Evolutionary conservation across 2,113 vertebrate genomes (phyloP), one percentile per base, ranked within the genome.

Genomic region (Globicephala melas): DNA sequence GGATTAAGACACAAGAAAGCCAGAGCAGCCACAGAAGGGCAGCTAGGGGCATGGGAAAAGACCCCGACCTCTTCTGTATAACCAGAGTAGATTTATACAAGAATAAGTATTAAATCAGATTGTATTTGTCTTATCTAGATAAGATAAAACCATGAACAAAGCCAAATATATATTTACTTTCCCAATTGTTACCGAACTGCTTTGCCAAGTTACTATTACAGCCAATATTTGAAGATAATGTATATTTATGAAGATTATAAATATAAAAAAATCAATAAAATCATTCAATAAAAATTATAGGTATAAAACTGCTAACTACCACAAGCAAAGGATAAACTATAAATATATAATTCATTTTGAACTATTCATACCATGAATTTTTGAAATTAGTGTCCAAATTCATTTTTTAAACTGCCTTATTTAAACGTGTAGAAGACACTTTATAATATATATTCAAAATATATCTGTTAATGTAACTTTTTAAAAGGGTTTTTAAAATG

Each of bases 241-340:
- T 14, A 70, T 63, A 36, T 70, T 55, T 92, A 8, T 77, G 33
- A 94, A 50, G 8, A 67, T 67, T 90, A 77, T 65, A 82, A 70
- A 44, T 50, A 82, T 38, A 87, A 91, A 91, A 60, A 79, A 82
- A 60, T 53, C 14, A 89, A 63, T 95, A 76, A 68, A 90, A 90
- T n/a, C 4, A 82, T 62, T 94, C 26, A 85, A 36, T 2, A 58
- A 47, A 89, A 85, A 50, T 58, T 10, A 76, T 83, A 33, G 0
- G 33, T 41, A 74, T 47, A 73, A 55, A 89, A 53, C 18, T 33
- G 74, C 11, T 28, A 53, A 31, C 33, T 50, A 62, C 5, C 7
- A 13, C 13, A 3, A 70, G 18, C 26, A 92, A 93, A 73, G 3
- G 17, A 55, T 23, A n/a, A 80, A 60, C 8, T 41, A 41, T 87